Evolutionary conservation across 2,797 vertebrate genomes (phyloP).

Genomic region (Australoheros facetus): DNA sequence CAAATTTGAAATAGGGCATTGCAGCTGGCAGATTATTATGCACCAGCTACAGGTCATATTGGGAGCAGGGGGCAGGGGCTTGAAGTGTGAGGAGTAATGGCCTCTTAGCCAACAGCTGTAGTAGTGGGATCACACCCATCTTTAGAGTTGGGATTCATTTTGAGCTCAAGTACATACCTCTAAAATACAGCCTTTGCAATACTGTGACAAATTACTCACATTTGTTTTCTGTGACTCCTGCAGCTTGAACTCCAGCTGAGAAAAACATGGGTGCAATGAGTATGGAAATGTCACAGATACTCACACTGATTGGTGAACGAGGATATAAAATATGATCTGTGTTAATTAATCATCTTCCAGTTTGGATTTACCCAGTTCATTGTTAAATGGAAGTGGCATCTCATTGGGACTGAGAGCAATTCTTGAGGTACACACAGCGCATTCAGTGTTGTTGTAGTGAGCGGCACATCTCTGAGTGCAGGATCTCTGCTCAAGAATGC

Average conservation of each 20-base stretch:
- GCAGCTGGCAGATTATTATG: neutral
- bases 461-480: slow-evolving; percentile 30
- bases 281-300: neutral
- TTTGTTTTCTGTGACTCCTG: neutral
- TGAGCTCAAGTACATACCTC: neutral
- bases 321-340: neutral
- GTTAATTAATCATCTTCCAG: neutral
- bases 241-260: neutral
- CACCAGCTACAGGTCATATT: too few relatives aligned
- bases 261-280: neutral
- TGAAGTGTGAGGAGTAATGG: neutral
- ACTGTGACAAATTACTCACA: too few relatives aligned
- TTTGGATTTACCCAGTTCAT: slow-evolving; percentile 4
- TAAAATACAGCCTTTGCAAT: too few relatives aligned
- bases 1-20: neutral
- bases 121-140: too few relatives aligned
- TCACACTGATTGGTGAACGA: neutral
- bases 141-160: neutral
- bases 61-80: neutral
- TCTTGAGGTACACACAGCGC: slow-evolving; percentile 40
- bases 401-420: slow-evolving; percentile 17
- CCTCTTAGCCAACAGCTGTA: too few relatives aligned
- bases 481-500: slow-evolving; percentile 51
- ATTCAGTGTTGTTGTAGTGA: slow-evolving; percentile 49
- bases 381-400: slow-evolving; percentile 12